Conservation (phyloP, 2,888 invertebrate genomes). For the Bhutanitis thaidina region DNA sequence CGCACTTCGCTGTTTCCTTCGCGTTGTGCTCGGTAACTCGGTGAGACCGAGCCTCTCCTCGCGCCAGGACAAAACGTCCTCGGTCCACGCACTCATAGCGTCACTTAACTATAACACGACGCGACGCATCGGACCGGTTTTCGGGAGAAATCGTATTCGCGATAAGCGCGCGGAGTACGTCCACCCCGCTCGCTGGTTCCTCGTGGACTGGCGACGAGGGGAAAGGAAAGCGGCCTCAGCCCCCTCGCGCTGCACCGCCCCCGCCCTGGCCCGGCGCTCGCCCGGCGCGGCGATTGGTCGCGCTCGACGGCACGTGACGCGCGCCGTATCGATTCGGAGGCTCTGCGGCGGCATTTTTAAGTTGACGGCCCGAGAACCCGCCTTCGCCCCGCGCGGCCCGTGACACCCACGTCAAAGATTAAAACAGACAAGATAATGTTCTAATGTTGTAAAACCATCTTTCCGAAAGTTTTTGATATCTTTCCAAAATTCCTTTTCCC, state of each 20-base stretch:
- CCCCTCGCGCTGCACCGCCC: slow-evolving; percentile 36
- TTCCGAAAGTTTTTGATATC: no score
- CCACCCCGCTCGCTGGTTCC: slow-evolving; percentile 43
- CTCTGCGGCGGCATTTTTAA: slow-evolving; percentile 91
- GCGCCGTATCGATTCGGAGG: slow-evolving; percentile 88
- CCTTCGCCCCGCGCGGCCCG: slow-evolving; percentile 66
- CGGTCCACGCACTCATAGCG: slow-evolving; percentile 74
- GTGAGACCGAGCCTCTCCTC: slow-evolving; percentile 70
- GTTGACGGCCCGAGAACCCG: slow-evolving; percentile 78
- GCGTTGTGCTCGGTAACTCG: slow-evolving; percentile 68
- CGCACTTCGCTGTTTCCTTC: slow-evolving; percentile 79
- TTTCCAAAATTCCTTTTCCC: no score
- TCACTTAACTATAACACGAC: slow-evolving; percentile 66
- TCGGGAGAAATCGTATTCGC: slow-evolving; percentile 53
- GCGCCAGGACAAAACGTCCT: slow-evolving; percentile 72
- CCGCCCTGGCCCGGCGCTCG: slow-evolving; percentile 47
- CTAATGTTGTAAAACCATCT: no score
- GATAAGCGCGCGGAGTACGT: slow-evolving; percentile 38
- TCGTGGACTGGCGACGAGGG: slow-evolving; percentile 68
- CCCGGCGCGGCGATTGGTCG: slow-evolving; percentile 66
- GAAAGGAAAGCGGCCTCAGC: slow-evolving; percentile 34
- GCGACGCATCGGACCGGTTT: slow-evolving; percentile 68
- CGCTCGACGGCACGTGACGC: slow-evolving; percentile 82
- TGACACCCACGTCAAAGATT: slow-evolving; percentile 49
- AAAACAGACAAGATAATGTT: slow-evolving; percentile 23